Percentiles rank a stretch among this genome's conserved stretches.
Evolutionary conservation across 2,797 vertebrate species (phyloP).

Genomic region (Hephaestus fuliginosus): DNA sequence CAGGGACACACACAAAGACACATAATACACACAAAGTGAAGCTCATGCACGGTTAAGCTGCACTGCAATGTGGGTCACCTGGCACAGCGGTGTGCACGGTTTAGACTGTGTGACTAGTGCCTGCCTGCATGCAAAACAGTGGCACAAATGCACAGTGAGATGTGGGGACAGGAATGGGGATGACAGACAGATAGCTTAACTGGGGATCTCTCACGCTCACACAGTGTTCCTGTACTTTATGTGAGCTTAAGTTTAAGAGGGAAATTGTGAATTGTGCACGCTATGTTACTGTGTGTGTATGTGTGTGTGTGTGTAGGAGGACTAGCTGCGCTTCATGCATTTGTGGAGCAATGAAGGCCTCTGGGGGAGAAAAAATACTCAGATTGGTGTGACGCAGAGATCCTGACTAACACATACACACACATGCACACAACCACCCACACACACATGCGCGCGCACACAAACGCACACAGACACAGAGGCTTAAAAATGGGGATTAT

Average conservation of each 20-base stretch:
- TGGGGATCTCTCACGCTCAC: conserved; percentile 45
- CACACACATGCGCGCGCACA: conserved; percentile 11
- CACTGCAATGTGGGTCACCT: conserved; percentile 65
- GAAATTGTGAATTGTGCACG: conserved; percentile 14
- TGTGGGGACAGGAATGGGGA: conserved; percentile 37
- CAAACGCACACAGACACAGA: conserved; percentile 33
- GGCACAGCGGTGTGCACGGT: conserved; percentile 42
- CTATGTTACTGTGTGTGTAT: conserved; percentile 8
- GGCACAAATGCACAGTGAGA: conserved; percentile 27
- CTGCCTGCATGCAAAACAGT: conserved; percentile 54
- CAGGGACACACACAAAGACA: background rate
- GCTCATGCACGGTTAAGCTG: conserved; percentile 10
- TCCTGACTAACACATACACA: conserved; percentile 42
- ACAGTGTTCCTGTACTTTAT: conserved; percentile 44
- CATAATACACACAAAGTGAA: conserved; percentile 10
- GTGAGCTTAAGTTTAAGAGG: conserved; percentile 41
- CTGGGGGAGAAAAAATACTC: conserved; percentile 41
- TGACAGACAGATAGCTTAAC: conserved; percentile 60
- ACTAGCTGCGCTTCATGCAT: conserved; percentile 51
- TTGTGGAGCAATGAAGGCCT: conserved; percentile 63
- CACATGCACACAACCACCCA: conserved; percentile 27
- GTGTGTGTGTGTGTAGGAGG: conserved; percentile 31
- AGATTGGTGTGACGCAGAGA: conserved; percentile 57
- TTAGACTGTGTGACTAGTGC: conserved; percentile 45
- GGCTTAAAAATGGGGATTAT: conserved; percentile 72